Evolutionary conservation across 2,888 invertebrate genomes (phyloP).

Genomic region (Dione juno): DNA sequence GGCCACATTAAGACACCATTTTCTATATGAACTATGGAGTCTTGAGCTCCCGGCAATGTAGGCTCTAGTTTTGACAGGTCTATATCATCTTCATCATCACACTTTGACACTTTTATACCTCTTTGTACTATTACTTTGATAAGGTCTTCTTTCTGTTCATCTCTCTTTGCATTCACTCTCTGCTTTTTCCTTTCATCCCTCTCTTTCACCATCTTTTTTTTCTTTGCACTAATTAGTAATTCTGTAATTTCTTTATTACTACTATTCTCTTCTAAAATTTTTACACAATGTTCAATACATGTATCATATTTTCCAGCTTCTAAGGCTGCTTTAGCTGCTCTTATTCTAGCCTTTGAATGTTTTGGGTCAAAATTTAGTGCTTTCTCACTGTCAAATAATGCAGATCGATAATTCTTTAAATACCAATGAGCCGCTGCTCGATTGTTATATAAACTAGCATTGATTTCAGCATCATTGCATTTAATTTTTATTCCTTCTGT

Average conservation of each 20-base stretch:
- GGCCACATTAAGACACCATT: conserved; percentile 91
- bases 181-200: conserved; percentile 83
- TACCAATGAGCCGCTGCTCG: conserved; percentile 94
- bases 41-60: conserved; percentile 85
- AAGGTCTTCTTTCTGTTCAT: conserved; percentile 68
- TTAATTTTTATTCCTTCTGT: conserved; percentile 94
- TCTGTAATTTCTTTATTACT: conserved; percentile 78
- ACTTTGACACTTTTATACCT: conserved; percentile 82
- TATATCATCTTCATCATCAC: conserved; percentile 72
- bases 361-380: conserved; percentile 89
- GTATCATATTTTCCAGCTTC: conserved; percentile 87
- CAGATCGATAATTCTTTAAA: conserved; percentile 91
- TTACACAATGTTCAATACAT: conserved; percentile 88
- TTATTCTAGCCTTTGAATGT: conserved; percentile 89
- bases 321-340: conserved; percentile 90
- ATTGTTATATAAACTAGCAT: conserved; percentile 94
- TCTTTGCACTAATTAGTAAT: conserved; percentile 70
- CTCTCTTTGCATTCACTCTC: conserved; percentile 66
- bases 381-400: conserved; percentile 90
- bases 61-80: conserved; percentile 85
- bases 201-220: conserved; percentile 76
- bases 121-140: conserved; percentile 74
- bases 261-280: conserved; percentile 84
- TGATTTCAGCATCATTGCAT: conserved; percentile 87
- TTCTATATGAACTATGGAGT: conserved; percentile 85